Conservation (phyloP, 2,888 invertebrate species). For the Perizoma flavofasciatum region DNA sequence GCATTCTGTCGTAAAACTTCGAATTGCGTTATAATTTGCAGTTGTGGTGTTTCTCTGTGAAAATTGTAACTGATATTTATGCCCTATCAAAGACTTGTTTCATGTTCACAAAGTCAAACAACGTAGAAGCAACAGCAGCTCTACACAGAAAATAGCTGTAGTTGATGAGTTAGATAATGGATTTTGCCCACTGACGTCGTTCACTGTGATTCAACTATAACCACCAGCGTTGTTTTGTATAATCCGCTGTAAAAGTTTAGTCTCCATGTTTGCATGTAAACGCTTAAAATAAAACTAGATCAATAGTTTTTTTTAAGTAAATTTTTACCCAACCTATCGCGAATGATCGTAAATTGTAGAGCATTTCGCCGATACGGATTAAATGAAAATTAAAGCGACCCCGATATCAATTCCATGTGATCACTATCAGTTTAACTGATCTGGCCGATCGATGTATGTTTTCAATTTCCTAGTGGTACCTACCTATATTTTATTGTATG, state of each 20-base stretch:
- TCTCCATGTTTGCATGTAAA: no score
- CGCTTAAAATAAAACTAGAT: not conserved
- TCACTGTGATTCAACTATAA: not conserved
- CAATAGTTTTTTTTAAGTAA: no score
- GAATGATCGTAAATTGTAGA: no score
- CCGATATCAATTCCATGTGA: slow-evolving; percentile 12
- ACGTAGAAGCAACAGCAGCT: slow-evolving; percentile 3
- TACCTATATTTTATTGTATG: not conserved
- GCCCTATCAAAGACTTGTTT: slow-evolving; percentile 1
- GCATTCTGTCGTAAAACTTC: slow-evolving; percentile 29
- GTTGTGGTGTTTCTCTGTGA: slow-evolving; percentile 11
- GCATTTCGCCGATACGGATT: no score
- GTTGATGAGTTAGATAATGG: slow-evolving; percentile 5
- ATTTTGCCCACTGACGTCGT: not conserved
- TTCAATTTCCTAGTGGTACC: slow-evolving; percentile 7
- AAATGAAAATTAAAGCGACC: slow-evolving; percentile 15
- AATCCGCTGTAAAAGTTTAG: slow-evolving; percentile 1
- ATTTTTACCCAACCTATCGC: no score
- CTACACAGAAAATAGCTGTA: not conserved
- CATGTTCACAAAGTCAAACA: not conserved
- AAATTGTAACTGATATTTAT: slow-evolving; percentile 9
- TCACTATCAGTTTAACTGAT: slow-evolving; percentile 1
- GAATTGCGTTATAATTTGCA: slow-evolving; percentile 23
- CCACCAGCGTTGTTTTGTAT: not conserved
- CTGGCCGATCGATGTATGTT: slow-evolving; percentile 9